Evolutionary conservation across 2,888 invertebrate genomes (phyloP).

Genomic region (Parelbella ahira): DNA sequence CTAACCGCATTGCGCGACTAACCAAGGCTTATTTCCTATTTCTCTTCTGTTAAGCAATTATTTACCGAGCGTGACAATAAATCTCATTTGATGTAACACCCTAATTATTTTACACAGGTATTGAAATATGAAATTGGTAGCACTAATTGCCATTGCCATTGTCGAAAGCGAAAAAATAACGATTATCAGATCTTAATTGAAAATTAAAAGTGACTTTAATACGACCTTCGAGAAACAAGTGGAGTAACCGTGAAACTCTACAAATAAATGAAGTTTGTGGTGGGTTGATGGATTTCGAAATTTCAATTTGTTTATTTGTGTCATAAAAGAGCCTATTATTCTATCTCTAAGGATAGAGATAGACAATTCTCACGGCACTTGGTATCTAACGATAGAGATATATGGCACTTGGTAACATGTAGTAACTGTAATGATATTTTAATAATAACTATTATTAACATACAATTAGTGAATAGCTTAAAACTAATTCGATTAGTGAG

Average conservation of each 20-base stretch:
- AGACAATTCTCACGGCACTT: too few relatives aligned
- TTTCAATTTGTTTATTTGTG: too few relatives aligned
- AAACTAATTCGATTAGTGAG: too few relatives aligned
- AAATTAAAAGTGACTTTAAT: constrained; percentile 5
- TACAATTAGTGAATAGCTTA: too few relatives aligned
- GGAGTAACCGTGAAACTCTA: constrained; percentile 10
- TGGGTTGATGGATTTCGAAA: too few relatives aligned
- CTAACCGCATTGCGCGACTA: constrained; percentile 4
- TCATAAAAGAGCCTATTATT: too few relatives aligned
- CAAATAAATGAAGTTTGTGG: too few relatives aligned
- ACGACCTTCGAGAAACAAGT: constrained; percentile 5
- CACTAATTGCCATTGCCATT: constrained; percentile 8
- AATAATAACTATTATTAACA: too few relatives aligned
- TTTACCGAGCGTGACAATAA: constrained; percentile 6
- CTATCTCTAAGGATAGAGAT: too few relatives aligned
- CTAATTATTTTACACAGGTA: constrained; percentile 9
- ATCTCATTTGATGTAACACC: constrained; percentile 8
- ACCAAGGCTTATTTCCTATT: constrained; percentile 11
- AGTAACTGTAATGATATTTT: too few relatives aligned
- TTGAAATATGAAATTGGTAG: constrained; percentile 13
- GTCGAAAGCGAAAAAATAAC: constrained; percentile 12
- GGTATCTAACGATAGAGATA: too few relatives aligned
- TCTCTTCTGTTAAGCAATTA: constrained; percentile 16
- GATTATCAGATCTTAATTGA: constrained; percentile 11
- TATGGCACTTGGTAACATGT: too few relatives aligned